A percentile compares a stretch with the other conserved stretches of the same genome.
Evolutionary conservation across 2,113 vertebrate species (phyloP).

Genomic region (Gambusia holbrooki): DNA sequence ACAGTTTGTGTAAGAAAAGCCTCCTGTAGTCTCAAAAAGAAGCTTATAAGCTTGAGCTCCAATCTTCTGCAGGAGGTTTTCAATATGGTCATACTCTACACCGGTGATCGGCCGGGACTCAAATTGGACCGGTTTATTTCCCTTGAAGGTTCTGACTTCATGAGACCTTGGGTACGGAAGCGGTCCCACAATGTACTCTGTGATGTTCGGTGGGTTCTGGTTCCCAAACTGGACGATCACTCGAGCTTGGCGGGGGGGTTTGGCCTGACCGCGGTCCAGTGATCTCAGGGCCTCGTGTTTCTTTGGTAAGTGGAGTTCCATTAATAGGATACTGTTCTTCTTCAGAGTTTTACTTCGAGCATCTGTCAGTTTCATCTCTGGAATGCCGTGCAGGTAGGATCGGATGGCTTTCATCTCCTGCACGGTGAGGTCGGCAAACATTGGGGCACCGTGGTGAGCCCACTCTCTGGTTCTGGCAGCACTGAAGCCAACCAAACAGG

Average conservation of each 20-base stretch:
- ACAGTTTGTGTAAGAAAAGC: slow-evolving; percentile 84
- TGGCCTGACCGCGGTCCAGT: slow-evolving; percentile 76
- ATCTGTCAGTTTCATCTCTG: slow-evolving; percentile 77
- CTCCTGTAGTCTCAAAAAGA: slow-evolving; percentile 78
- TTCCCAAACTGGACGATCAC: slow-evolving; percentile 86
- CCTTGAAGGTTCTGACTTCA: slow-evolving; percentile 50
- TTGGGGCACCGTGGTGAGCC: slow-evolving; percentile 78
- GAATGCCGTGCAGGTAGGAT: slow-evolving; percentile 78
- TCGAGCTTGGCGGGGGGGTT: slow-evolving; percentile 82
- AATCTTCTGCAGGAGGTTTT: slow-evolving; percentile 46
- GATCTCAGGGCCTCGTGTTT: slow-evolving; percentile 83
- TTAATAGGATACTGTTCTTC: slow-evolving; percentile 88
- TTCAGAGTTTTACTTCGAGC: slow-evolving; percentile 55
- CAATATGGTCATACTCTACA: slow-evolving; percentile 78
- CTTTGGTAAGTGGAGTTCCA: slow-evolving; percentile 86
- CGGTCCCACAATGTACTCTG: slow-evolving; percentile 86
- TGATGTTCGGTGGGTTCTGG: slow-evolving; percentile 83
- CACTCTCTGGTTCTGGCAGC: slow-evolving; percentile 67
- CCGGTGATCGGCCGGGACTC: slow-evolving; percentile 78
- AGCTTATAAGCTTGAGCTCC: slow-evolving; percentile 74
- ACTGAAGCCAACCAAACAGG: slow-evolving; percentile 46
- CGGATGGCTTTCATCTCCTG: slow-evolving; percentile 81
- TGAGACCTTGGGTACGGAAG: slow-evolving; percentile 81
- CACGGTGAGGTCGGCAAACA: slow-evolving; percentile 86
- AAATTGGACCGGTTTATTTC: slow-evolving; percentile 65